phyloP scores from a whole-genome alignment of 2,113 vertebrate species.

The Chauna torquata region DNA sequence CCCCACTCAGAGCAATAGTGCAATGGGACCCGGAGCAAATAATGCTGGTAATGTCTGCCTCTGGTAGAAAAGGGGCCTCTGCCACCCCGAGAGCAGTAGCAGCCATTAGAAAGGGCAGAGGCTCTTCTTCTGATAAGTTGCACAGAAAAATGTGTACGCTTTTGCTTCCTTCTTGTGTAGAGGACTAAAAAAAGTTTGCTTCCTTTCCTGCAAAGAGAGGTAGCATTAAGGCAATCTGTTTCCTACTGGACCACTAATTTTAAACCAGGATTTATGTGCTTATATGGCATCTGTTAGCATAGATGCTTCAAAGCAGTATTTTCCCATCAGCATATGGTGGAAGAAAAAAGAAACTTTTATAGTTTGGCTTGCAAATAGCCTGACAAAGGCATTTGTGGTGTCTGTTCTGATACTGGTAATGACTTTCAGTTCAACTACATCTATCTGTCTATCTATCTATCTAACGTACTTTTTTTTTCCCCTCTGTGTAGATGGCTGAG shows the following conservation, averaged over 20 bases:
- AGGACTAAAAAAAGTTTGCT: not conserved
- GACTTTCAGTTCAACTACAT: not conserved
- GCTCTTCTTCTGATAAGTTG: not conserved
- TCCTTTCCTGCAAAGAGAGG: not conserved
- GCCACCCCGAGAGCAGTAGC: not conserved
- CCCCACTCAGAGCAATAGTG: conserved; percentile 57
- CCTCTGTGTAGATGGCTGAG: conserved; percentile 69
- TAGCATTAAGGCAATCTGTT: not conserved
- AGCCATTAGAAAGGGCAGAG: not conserved
- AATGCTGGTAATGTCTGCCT: conserved; percentile 52
- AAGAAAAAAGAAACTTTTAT: not conserved
- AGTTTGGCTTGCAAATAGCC: not conserved
- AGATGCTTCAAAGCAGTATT: not conserved
- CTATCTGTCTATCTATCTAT: not conserved
- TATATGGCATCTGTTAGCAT: not conserved
- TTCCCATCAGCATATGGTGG: not conserved
- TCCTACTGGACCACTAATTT: not conserved
- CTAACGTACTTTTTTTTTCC: not conserved
- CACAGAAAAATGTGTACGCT: not conserved
- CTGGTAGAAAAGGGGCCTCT: not conserved
- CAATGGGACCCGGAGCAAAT: conserved; percentile 67
- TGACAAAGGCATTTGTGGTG: not conserved
- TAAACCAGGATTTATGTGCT: not conserved
- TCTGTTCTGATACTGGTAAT: not conserved
- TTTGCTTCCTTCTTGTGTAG: not conserved